Base-by-base conservation (phyloP, 2,888 invertebrate genomes). In the Orgyia antiqua region DNA sequence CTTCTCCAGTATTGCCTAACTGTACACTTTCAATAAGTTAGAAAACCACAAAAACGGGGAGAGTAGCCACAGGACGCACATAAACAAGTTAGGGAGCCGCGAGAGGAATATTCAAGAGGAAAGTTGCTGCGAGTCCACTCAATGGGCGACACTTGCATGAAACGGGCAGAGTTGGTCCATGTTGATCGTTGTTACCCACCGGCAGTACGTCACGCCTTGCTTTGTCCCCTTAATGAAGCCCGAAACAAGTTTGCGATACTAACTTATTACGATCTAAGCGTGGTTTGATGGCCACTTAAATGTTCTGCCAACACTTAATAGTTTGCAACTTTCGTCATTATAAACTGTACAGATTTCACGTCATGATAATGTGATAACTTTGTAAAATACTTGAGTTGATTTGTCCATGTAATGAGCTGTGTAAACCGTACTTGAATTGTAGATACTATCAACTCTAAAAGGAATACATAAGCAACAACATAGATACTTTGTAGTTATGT, bases 151-250 rank as follows among this genome's bases (percentile, higher is more conserved):
- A 82, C 77, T 84, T 86, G 84, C 65, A 64, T 67, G 58, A 57
- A 86, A 86, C 79, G 72, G 77, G 58, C 68, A 36, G 64, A 79
- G 74, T 79, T 57, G 39, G 40, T 37, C 45, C 42, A 51, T 42
- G 77, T 53, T 62, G 65, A 59, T 65, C 56, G 56, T 58, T 58
- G 30, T 65, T 45, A 50, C 32, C 47, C 50, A 41, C 29, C 36
- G 13, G 19, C 24, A 32, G 42, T 43, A 66, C 73, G 70, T 79
- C 79, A 74, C 65, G 62, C 59, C 72, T 70, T 79, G 80, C 77
- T 77, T 75, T 69, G 78, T 70, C 68, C 70, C 63, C 75, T 73
- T 84, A 83, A 86, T 86, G 84, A 82, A 82, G 82, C 74, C 59
- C 55, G 43, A 58, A 59, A 60, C 64, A 68, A 78, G 69, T 76